Evolutionary conservation across 2,113 vertebrate genomes (phyloP).

Genomic region (Arenaria interpres): DNA sequence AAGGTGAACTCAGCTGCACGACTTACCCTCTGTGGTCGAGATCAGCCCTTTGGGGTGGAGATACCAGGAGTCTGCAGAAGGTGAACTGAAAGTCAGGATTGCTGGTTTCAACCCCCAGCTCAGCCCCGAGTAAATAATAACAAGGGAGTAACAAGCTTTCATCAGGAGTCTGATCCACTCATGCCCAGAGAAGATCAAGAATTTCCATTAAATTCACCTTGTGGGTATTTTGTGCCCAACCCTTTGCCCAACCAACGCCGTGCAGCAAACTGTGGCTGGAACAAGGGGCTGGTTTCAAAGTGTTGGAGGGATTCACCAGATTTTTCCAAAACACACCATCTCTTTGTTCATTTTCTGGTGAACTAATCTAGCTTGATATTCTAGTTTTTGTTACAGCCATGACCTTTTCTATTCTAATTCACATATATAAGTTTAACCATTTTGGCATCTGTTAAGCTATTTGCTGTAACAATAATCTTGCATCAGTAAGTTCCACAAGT

Average conservation of each 20-base stretch:
- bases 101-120: background rate
- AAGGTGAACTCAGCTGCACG: background rate
- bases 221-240: constrained; percentile 27
- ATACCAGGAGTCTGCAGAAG: background rate
- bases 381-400: background rate
- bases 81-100: background rate
- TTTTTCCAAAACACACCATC: background rate
- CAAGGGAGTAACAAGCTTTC: background rate
- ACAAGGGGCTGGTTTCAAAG: constrained; percentile 37
- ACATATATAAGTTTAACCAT: background rate
- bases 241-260: background rate
- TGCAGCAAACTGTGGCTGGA: background rate
- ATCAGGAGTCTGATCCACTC: background rate
- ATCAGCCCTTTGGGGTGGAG: background rate
- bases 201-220: constrained; percentile 37
- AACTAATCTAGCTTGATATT: background rate
- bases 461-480: background rate
- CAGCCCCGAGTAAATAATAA: background rate
- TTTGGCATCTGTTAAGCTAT: constrained; percentile 7
- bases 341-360: constrained; percentile 21
- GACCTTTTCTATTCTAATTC: constrained; percentile 49
- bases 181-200: background rate
- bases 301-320: background rate
- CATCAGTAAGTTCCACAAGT: background rate
- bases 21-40: rapidly evolving